Conservation (phyloP, 2,888 invertebrate species). For the Aplocera efformata region DNA sequence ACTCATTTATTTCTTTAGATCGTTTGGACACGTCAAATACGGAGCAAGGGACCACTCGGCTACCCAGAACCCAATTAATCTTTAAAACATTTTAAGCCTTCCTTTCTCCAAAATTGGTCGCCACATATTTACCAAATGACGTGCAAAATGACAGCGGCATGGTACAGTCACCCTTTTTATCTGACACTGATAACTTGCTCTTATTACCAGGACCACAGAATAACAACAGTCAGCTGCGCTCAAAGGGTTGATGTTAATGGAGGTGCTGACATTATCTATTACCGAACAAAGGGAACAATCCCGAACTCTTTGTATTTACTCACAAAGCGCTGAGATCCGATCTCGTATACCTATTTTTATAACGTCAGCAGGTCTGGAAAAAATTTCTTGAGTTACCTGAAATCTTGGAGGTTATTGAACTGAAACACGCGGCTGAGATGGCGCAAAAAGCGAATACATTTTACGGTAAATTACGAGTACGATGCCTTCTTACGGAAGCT, state of each 20-base stretch:
- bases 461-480: too few relatives aligned
- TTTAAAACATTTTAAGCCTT: too few relatives aligned
- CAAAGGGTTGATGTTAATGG: slow-evolving; percentile 33
- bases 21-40: too few relatives aligned
- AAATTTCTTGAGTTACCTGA: slow-evolving; percentile 1
- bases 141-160: slow-evolving; percentile 23
- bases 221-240: background rate
- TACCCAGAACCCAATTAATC: too few relatives aligned
- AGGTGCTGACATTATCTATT: slow-evolving; percentile 38
- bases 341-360: slow-evolving; percentile 19
- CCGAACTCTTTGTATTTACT: slow-evolving; percentile 34
- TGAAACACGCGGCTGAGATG: too few relatives aligned
- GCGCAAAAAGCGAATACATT: too few relatives aligned
- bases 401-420: background rate
- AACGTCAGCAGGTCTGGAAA: slow-evolving; percentile 12
- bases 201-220: slow-evolving; percentile 21
- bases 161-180: slow-evolving; percentile 22
- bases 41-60: too few relatives aligned
- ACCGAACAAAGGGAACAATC: slow-evolving; percentile 33
- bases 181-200: slow-evolving; percentile 31
- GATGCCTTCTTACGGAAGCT: too few relatives aligned
- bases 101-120: slow-evolving; percentile 5
- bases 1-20: too few relatives aligned
- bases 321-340: slow-evolving; percentile 26
- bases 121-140: slow-evolving; percentile 20